Evolutionary conservation across 1,140 invertebrate genomes (phyloP).

Genomic region (Agrypnia vestita): DNA sequence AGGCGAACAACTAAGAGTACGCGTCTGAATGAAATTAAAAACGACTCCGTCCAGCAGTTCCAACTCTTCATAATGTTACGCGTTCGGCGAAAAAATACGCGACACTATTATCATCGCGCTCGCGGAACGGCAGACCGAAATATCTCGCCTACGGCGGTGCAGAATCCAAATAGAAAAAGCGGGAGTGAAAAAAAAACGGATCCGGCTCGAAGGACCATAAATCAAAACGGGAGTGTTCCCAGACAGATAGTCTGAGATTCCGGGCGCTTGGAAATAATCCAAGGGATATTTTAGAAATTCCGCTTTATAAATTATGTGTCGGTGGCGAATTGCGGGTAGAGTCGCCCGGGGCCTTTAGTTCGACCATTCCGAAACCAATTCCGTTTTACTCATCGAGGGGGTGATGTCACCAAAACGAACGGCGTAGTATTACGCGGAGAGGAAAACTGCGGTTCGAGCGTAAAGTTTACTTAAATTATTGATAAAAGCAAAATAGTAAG

Average conservation of each 20-base stretch:
- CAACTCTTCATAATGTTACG: no score
- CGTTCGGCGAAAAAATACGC: background rate
- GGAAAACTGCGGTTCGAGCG: no score
- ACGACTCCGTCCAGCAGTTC: no score
- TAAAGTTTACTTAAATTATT: no score
- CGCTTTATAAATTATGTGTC: conserved; percentile 13
- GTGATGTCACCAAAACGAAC: conserved; percentile 16
- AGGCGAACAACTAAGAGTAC: no score
- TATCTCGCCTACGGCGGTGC: background rate
- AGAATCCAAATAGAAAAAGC: background rate
- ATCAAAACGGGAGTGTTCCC: conserved; percentile 16
- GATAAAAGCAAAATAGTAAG: no score
- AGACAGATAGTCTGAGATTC: conserved; percentile 23
- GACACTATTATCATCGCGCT: background rate
- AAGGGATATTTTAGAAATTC: conserved; percentile 4
- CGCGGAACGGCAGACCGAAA: background rate
- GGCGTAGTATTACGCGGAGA: no score
- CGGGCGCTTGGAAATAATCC: background rate
- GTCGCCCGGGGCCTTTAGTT: background rate
- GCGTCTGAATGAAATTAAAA: background rate
- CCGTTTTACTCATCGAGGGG: background rate
- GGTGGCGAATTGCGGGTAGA: background rate
- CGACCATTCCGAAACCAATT: background rate
- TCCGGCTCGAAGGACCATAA: background rate
- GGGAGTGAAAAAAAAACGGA: background rate